Evolutionary conservation across 2,113 vertebrate genomes (phyloP), one percentile per base, ranked within the genome.

Genomic region (Empidonax traillii): DNA sequence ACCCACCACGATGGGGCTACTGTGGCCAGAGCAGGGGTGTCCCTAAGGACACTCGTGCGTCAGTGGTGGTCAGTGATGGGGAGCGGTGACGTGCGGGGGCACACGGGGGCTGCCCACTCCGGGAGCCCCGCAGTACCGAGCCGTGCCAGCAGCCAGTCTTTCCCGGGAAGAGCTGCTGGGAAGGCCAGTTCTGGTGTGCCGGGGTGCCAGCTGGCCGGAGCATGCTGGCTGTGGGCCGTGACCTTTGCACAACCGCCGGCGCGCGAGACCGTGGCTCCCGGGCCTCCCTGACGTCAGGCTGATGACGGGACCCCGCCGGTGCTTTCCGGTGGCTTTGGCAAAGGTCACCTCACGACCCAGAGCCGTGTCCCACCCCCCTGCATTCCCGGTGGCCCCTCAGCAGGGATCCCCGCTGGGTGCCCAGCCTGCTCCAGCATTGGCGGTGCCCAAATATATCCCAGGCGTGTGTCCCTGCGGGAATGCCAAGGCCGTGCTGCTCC

Each of bases 361-460:
- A 55, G 47, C 47, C 23, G 41, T 12, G 14, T 66, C 71, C 59
- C 24, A 2, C 5, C 33, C 14, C 7, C 4, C 41, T 3, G 13
- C 2, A 2, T 51, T 63, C 39, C 52, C 53, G 3, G 21, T 44
- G 51, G 41, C 43, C 68, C 41, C 39, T 53, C 16, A 33, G 14
- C 25, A 18, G 67, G 76, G 79, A 72, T 69, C 71, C 47, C 79
- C 30, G 37, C 76, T 33, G 76, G 43, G 44, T 88, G 89, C 81
- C 61, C 72, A 22, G 12, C 84, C 80, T 13, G 24, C 85, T 59
- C 25, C 14, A 44, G 80, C 68, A 5, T 52, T 41, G 91, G 30
- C 44, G 62, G 87, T 49, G 89, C 87, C 95, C 93, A 96, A 95
- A 96, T 95, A 96, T 96, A 94, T 93, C 95, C 92, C 79, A 37